Evolutionary conservation across 1,140 invertebrate genomes (phyloP).

Genomic region (Drosophila guanche): DNA sequence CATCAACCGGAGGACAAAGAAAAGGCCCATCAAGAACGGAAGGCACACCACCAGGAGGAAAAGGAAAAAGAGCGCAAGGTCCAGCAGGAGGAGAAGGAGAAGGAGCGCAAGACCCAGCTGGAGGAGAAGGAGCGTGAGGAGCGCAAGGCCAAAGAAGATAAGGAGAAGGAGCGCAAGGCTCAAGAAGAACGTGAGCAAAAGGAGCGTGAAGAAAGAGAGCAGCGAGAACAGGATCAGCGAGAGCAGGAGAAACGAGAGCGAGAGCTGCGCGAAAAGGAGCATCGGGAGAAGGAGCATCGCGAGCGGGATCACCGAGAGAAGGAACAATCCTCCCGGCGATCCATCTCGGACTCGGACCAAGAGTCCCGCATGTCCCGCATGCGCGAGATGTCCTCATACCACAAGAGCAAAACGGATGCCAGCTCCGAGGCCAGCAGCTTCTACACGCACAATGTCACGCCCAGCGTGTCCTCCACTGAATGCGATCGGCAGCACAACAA

Average conservation of each 20-base stretch:
- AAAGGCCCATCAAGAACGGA: slow-evolving; percentile 44
- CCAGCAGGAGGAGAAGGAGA: slow-evolving; percentile 71
- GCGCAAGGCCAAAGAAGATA: slow-evolving; percentile 72
- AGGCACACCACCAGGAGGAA: slow-evolving; percentile 44
- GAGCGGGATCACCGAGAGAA: slow-evolving; percentile 50
- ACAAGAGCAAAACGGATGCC: slow-evolving; percentile 65
- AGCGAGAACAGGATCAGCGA: slow-evolving; percentile 71
- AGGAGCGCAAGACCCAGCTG: slow-evolving; percentile 43
- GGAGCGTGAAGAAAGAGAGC: slow-evolving; percentile 72
- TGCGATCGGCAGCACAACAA: slow-evolving; percentile 74
- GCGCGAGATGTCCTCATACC: slow-evolving; percentile 65
- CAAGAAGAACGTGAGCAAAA: slow-evolving; percentile 84
- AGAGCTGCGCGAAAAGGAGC: slow-evolving; percentile 83
- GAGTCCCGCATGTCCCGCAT: slow-evolving; percentile 64
- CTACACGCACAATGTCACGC: slow-evolving; percentile 49
- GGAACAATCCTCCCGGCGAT: slow-evolving; percentile 15
- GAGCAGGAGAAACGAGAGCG: slow-evolving; percentile 40
- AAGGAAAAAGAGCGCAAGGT: slow-evolving; percentile 75
- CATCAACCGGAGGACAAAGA: slow-evolving; percentile 38
- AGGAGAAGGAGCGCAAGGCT: slow-evolving; percentile 83
- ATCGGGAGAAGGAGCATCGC: slow-evolving; percentile 64
- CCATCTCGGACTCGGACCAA: slow-evolving; percentile 22
- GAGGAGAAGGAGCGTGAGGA: slow-evolving; percentile 75
- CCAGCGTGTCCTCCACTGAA: slow-evolving; percentile 22
- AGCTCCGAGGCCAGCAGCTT: slow-evolving; percentile 58